A percentile compares a stretch with the other conserved stretches of the same genome.
phyloP scores from a whole-genome alignment of 2,888 invertebrate genomes.

The Ochropacha duplaris region DNA sequence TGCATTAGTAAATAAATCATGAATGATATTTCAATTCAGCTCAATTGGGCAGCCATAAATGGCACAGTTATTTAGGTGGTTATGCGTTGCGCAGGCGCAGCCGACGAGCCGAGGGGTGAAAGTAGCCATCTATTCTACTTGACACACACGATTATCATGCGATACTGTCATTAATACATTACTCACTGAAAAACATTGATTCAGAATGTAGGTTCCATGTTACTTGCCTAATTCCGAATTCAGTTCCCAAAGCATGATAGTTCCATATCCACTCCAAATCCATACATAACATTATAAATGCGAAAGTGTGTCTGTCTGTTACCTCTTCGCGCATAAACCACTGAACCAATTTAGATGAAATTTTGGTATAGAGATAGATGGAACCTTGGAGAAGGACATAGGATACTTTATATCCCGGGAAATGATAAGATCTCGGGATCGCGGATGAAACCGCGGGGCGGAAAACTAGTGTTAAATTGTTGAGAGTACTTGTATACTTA shows the following conservation, averaged over 20 bases:
- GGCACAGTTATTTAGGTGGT: neutral
- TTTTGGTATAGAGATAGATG: too few relatives aligned
- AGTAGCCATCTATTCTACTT: conserved; percentile 17
- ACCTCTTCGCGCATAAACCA: too few relatives aligned
- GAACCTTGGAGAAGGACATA: too few relatives aligned
- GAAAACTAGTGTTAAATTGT: too few relatives aligned
- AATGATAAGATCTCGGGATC: too few relatives aligned
- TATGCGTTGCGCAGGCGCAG: conserved; percentile 9
- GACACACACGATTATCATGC: conserved; percentile 30
- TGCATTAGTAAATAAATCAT: neutral
- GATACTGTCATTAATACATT: conserved; percentile 19
- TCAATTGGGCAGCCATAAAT: neutral
- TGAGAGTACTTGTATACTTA: too few relatives aligned
- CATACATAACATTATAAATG: too few relatives aligned
- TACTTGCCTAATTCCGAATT: neutral
- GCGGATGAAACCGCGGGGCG: too few relatives aligned
- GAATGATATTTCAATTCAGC: neutral
- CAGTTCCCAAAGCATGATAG: neutral
- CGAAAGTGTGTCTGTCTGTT: too few relatives aligned
- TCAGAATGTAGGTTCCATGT: neutral
- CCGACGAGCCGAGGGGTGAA: conserved; percentile 17
- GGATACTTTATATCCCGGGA: too few relatives aligned
- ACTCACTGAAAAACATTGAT: neutral
- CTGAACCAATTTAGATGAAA: too few relatives aligned
- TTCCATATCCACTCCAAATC: too few relatives aligned